Evolutionary conservation across 2,888 invertebrate genomes (phyloP), one percentile per base, ranked within the genome.

Genomic region (Meteorus colon): DNA sequence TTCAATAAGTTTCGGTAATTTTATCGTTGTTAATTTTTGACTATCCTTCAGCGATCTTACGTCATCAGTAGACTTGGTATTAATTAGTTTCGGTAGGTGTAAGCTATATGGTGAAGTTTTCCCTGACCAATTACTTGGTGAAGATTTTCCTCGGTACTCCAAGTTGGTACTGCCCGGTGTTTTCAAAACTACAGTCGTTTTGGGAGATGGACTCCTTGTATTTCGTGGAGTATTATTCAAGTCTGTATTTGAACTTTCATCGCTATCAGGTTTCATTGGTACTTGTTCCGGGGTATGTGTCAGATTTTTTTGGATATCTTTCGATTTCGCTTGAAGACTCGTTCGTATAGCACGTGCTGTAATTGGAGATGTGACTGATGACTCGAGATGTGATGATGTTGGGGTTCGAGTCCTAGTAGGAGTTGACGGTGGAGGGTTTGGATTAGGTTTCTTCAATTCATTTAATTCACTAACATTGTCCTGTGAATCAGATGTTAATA

Each of bases 371-470:
- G 82, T 74, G 4, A 84, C 80, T n/a, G 85, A 83, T 24, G 77
- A 80, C 31, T 81, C 79, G 8, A 41, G 41, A 41, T 6, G n/a
- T 24, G 10, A 55, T 55, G 10, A 24, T 6, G n/a, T 8, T 55
- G 24, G 24, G n/a, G 55, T 19, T 24, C 83, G 83, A 51, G 79
- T 73, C 74, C 83, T 82, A 29, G 84, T 87, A 8, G 88, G 88
- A 24, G 87, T 87, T 0, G 86, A 83, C 10, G 87, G 88, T 45
- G 86, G 87, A 51, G 87, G 86, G 41, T 85, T 85, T 34, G 87
- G 87, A 63, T 81, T 83, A 70, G 75, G 74, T 73, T 76, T 75
- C 63, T 74, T 76, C 63, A 75, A 16, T 37, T 48, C 68, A 37
- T 70, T 29, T 75, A 29, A 41, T 62, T 31, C 62, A 45, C 66